Evolutionary conservation across 1,140 invertebrate species (phyloP).

Genomic region (Littorina saxatilis): DNA sequence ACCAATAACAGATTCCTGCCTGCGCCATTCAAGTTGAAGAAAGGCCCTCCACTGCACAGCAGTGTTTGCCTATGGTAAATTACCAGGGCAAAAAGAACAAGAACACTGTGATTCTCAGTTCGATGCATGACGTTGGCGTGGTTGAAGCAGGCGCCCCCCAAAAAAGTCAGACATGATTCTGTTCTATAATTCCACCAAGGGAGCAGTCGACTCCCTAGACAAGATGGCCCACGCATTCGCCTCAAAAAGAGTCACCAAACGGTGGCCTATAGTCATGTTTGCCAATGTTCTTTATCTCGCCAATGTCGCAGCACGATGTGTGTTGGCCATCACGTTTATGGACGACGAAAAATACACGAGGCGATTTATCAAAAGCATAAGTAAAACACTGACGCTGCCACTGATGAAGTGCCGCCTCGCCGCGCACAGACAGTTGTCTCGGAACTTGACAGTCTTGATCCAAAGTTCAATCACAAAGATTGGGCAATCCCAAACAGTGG

Average conservation of each 20-base stretch:
- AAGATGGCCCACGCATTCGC: constrained; percentile 42
- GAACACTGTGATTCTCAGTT: constrained; percentile 68
- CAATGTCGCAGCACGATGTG: constrained; percentile 10
- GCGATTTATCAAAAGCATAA: too few relatives aligned
- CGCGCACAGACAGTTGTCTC: too few relatives aligned
- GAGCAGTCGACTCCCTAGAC: constrained; percentile 74
- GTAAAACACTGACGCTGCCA: too few relatives aligned
- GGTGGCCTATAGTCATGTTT: constrained; percentile 57
- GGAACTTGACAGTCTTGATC: too few relatives aligned
- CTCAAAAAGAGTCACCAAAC: constrained; percentile 44
- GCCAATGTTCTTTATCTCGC: constrained; percentile 54
- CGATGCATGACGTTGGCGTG: neutral
- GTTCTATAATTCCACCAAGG: constrained; percentile 76
- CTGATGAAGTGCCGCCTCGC: too few relatives aligned
- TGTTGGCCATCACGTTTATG: constrained; percentile 2
- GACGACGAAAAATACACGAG: too few relatives aligned
- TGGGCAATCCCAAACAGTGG: too few relatives aligned
- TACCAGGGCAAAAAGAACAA: constrained; percentile 67
- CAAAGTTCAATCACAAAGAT: too few relatives aligned
- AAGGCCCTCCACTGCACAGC: neutral
- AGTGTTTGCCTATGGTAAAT: constrained; percentile 55
- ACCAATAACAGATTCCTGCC: constrained; percentile 33
- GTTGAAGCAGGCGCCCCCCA: neutral
- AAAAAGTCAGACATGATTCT: constrained; percentile 71
- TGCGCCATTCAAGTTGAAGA: constrained; percentile 11